Evolutionary conservation across 2,113 vertebrate genomes (phyloP), one percentile per base, ranked within the genome.

Genomic region (Beaufortia kweichowensis): DNA sequence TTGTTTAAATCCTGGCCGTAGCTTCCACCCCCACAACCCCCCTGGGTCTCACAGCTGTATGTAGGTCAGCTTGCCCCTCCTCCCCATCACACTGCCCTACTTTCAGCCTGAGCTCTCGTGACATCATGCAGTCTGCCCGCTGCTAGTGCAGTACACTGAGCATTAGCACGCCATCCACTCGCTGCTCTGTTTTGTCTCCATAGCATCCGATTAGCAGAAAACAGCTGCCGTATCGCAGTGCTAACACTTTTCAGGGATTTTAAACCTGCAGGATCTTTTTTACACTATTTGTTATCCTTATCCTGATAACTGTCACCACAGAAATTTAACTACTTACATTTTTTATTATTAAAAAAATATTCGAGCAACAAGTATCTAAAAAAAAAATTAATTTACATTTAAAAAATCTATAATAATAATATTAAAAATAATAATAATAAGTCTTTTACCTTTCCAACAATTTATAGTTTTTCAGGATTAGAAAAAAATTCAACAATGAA

Each of bases 31-130:
- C 56, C 82, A 57, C 76, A n/a, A 77, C 80, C 79, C 79, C 87
- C 79, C 79, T 82, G 87, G 87, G 82, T 89, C 73, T 80, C 87
- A 88, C 89, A 91, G 89, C 87, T 91, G 91, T 89, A 93, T 92
- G 88, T 93, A 92, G 92, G 91, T 93, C 92, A 91, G 67, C 84
- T 73, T 86, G 77, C 69, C 74, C 69, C 74, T 26, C 61, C 56
- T 70, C 23, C 82, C 39, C 33, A 21, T 53, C 87, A 83, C 82
- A 82, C 86, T 91, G 91, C 84, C 90, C 91, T 91, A 91, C 89
- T 92, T 92, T 90, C 89, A 86, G 88, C 84, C 87, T 83, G 81
- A 89, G 85, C 82, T 82, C 80, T 77, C 62, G 83, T 91, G 89
- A 91, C 92, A 90, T 91, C 90, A 90, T 81, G 67, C 64, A 66